Base-by-base conservation (phyloP, 2,797 vertebrate genomes). In the Girardinus metallicus region DNA sequence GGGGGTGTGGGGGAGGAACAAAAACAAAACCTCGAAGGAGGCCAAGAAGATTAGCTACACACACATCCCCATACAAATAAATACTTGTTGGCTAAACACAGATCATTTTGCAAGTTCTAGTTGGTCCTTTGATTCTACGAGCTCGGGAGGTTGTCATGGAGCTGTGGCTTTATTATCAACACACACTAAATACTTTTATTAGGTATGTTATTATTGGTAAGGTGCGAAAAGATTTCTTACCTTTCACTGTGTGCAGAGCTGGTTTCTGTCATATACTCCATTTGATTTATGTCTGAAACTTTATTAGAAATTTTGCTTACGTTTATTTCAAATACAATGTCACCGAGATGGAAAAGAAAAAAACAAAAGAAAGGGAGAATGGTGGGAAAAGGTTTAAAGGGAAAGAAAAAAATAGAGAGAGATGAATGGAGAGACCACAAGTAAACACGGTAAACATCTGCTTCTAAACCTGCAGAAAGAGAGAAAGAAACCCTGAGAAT, bases 1-100 rank as follows among this genome's bases (percentile, higher is more conserved):
- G 8, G 21, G 23, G 51, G 21, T 0, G 21, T 0, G 21, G 51
- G 51, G 23, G 23, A 26, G 8, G 41, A 71, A n/a, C 23, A 15
- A 43, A 71, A 71, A 71, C 66, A 70, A 43, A 44, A 44, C 41
- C 68, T 44, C n/a, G 12, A 71, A 71, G 68, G 41, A n/a, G 68
- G 68, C 68, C 68, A 44, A 44, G 68, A 71, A 71, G 39, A 70
- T 44, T 43, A 43, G 11, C 31, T n/a, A n/a, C 68, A n/a, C 41
- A 15, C 23, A 71, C 68, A 71, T 44, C 41, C 21, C 68, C 41
- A 16, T n/a, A 71, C 23, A 44, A 71, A 71, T 71, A 44, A 71
- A 71, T n/a, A n/a, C 68, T n/a, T 71, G 23, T n/a, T 44, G 13
- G 10, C 41, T 16, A 71, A 5, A 70, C 18, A 66, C 64, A 15